Conservation (phyloP, 2,888 invertebrate species). For the Busseola fusca region DNA sequence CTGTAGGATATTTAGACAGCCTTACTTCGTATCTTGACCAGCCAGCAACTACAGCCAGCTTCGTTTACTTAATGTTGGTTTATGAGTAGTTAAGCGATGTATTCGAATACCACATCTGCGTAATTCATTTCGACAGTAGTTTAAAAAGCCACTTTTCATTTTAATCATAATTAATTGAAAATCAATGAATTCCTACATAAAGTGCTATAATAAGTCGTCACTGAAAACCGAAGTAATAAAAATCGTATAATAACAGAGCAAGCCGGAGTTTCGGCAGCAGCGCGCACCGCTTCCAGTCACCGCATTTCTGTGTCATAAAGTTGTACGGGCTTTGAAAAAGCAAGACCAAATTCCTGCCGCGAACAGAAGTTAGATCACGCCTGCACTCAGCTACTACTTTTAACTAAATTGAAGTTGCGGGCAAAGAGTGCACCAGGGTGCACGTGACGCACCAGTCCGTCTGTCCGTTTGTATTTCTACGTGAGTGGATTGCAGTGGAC, state of each 20-base stretch:
- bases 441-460: constrained; percentile 82
- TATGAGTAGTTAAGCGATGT: too few species aligned
- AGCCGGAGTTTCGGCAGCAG: constrained; percentile 43
- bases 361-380: constrained; percentile 77
- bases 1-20: neutral
- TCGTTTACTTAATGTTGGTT: neutral
- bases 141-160: neutral
- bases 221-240: constrained; percentile 30
- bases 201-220: constrained; percentile 11
- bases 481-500: constrained; percentile 80
- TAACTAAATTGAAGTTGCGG: constrained; percentile 87
- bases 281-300: constrained; percentile 57
- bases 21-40: too few species aligned
- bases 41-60: too few species aligned
- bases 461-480: constrained; percentile 80
- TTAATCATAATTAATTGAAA: neutral
- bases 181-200: constrained; percentile 1
- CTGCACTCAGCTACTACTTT: constrained; percentile 83
- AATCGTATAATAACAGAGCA: constrained; percentile 48
- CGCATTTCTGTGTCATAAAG: constrained; percentile 69
- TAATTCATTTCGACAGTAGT: neutral
- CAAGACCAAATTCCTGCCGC: constrained; percentile 72
- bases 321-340: constrained; percentile 69
- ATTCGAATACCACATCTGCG: neutral
- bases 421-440: constrained; percentile 76